A percentile compares a stretch with the other conserved stretches of the same genome.
Evolutionary conservation across 1,140 invertebrate species (phyloP).

Genomic region (Drosophila orosa): DNA sequence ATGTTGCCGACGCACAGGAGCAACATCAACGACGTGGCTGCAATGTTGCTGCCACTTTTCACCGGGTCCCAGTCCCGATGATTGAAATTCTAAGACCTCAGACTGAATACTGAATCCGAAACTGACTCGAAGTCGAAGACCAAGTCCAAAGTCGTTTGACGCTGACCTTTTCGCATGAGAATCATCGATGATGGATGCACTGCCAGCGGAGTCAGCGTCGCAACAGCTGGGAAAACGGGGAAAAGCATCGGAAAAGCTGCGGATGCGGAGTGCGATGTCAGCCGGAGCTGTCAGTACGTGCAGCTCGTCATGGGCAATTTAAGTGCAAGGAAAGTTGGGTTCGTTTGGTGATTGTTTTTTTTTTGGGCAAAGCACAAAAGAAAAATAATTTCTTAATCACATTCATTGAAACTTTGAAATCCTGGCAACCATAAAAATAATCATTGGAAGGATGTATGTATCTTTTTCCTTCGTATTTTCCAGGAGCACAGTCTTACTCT

Average conservation of each 20-base stretch:
- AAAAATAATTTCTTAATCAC: background rate
- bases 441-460: too few relatives aligned
- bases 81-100: conserved; percentile 76
- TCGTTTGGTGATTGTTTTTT: background rate
- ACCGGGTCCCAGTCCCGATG: conserved; percentile 63
- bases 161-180: conserved; percentile 81
- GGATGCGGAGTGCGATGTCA: conserved; percentile 17
- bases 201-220: conserved; percentile 28
- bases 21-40: conserved; percentile 39
- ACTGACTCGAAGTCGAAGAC: conserved; percentile 32
- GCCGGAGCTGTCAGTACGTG: conserved; percentile 69
- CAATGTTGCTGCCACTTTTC: conserved; percentile 63
- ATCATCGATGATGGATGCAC: conserved; percentile 74
- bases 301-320: conserved; percentile 78
- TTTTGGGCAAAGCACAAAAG: background rate
- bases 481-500: background rate
- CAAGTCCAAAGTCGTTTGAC: conserved; percentile 36
- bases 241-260: conserved; percentile 13
- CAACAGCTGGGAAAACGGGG: conserved; percentile 1
- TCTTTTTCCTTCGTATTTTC: too few relatives aligned
- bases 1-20: conserved; percentile 67
- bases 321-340: conserved; percentile 72
- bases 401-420: background rate
- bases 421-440: too few relatives aligned
- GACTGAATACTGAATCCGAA: conserved; percentile 41